Evolutionary conservation across 2,888 invertebrate genomes (phyloP).

Genomic region (Nomada ferruginata): DNA sequence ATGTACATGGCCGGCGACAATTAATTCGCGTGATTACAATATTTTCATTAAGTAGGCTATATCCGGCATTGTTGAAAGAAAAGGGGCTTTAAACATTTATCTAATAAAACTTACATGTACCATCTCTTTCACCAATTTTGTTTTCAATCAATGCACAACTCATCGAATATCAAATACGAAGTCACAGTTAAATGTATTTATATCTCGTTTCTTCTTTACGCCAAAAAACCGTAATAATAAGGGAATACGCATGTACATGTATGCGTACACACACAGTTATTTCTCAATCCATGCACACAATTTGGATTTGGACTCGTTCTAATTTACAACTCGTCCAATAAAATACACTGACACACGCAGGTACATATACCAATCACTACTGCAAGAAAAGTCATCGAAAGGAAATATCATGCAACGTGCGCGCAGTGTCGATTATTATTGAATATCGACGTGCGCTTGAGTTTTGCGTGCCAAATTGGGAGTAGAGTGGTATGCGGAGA

Average conservation of each 20-base stretch:
- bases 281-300: constrained; percentile 11
- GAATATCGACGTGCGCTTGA: constrained; percentile 37
- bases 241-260: constrained; percentile 2
- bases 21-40: no score
- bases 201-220: no score
- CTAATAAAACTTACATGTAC: no score
- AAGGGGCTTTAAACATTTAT: no score
- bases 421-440: constrained; percentile 18
- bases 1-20: not conserved
- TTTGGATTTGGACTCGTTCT: not conserved
- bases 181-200: no score
- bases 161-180: no score
- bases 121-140: no score
- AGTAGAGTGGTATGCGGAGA: constrained; percentile 48
- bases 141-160: no score
- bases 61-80: no score
- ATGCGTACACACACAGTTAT: not conserved
- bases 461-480: constrained; percentile 37
- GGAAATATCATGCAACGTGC: constrained; percentile 45
- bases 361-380: constrained; percentile 9
- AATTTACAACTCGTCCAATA: constrained; percentile 23
- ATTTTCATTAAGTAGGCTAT: no score
- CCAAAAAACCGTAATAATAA: no score
- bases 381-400: not conserved
- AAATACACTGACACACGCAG: constrained; percentile 12